phyloP scores from a whole-genome alignment of 2,113 vertebrate species.

The Chaetops frenatus region DNA sequence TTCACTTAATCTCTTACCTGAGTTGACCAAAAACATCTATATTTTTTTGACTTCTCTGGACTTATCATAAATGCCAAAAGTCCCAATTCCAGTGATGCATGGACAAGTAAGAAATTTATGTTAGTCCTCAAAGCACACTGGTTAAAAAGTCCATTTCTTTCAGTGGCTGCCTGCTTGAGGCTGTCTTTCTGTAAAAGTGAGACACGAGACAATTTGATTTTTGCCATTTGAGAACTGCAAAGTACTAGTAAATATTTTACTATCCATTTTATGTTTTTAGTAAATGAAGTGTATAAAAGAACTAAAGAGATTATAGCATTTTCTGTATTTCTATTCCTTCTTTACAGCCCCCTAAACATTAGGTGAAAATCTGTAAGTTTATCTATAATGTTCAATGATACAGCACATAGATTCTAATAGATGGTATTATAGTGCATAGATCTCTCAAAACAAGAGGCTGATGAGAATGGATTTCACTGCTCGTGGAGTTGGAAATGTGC shows the following conservation, averaged over 20 bases:
- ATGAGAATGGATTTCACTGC: slow-evolving; percentile 57
- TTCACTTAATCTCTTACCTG: neutral
- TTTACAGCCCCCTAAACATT: slow-evolving; percentile 61
- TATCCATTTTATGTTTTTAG: slow-evolving; percentile 65
- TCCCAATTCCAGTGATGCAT: neutral
- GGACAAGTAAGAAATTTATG: neutral
- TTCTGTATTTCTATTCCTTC: slow-evolving; percentile 61
- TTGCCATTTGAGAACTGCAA: slow-evolving; percentile 56
- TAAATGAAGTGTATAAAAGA: slow-evolving; percentile 70
- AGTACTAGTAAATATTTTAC: slow-evolving; percentile 72
- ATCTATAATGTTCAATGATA: slow-evolving; percentile 69
- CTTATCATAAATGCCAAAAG: neutral
- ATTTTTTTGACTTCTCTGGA: neutral
- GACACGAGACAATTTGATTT: slow-evolving; percentile 45
- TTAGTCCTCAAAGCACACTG: neutral
- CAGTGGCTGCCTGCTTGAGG: neutral
- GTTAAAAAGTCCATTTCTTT: neutral
- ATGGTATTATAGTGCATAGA: slow-evolving; percentile 36
- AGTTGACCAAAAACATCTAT: neutral
- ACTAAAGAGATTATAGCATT: slow-evolving; percentile 55
- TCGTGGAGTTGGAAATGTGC: slow-evolving; percentile 28
- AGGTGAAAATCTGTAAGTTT: slow-evolving; percentile 67
- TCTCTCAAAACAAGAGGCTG: slow-evolving; percentile 56
- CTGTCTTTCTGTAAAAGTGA: slow-evolving; percentile 29
- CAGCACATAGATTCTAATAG: slow-evolving; percentile 71